Percentiles rank a stretch among this genome's conserved stretches.
phyloP scores from a whole-genome alignment of 2,113 vertebrate genomes.

The Nothobranchius furzeri region DNA sequence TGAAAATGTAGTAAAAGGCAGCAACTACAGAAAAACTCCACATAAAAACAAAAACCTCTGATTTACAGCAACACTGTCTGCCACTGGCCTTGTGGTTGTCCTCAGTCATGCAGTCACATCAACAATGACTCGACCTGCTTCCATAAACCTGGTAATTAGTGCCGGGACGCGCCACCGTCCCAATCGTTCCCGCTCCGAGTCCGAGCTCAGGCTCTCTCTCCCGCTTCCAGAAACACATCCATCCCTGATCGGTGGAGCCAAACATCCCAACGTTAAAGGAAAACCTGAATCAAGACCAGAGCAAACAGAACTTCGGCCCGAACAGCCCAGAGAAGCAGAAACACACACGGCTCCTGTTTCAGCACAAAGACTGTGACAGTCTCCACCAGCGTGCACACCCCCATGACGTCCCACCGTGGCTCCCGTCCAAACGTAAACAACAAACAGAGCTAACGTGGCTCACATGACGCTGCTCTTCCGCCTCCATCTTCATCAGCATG shows the following conservation, averaged over 20 bases:
- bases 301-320: not conserved
- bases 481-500: constrained; percentile 25
- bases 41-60: not conserved
- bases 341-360: constrained; percentile 20
- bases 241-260: not conserved
- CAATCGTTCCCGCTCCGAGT: constrained; percentile 20
- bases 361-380: constrained; percentile 43
- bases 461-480: constrained; percentile 58
- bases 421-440: constrained; percentile 70
- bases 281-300: constrained; percentile 3
- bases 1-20: not conserved
- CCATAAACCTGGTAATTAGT: constrained; percentile 47
- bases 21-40: too few species aligned
- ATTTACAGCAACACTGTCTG: constrained; percentile 19
- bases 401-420: constrained; percentile 55
- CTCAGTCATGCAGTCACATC: constrained; percentile 33
- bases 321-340: constrained; percentile 14
- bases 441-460: constrained; percentile 71
- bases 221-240: constrained; percentile 15
- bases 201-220: not conserved
- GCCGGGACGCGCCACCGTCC: constrained; percentile 2
- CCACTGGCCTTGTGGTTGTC: constrained; percentile 23
- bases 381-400: constrained; percentile 45
- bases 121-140: constrained; percentile 39
- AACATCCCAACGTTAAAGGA: not conserved